phyloP scores from a whole-genome alignment of 2,888 invertebrate genomes.

The Encarsia formosa region DNA sequence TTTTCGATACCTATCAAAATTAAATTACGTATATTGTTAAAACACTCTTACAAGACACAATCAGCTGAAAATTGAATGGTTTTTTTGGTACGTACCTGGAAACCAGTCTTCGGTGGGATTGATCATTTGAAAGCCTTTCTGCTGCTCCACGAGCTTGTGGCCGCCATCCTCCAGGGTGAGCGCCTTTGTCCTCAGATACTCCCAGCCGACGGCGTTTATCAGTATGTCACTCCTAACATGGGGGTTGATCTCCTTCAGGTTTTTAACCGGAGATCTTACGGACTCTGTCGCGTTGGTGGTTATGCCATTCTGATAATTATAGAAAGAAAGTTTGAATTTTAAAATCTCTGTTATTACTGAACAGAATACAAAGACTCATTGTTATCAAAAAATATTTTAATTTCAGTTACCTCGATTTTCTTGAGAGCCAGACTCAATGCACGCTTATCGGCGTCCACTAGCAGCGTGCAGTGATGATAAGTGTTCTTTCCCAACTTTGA shows the following conservation, averaged over 20 bases:
- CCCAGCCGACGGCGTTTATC: constrained; percentile 76
- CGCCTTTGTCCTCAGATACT: constrained; percentile 73
- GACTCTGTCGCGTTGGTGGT: constrained; percentile 80
- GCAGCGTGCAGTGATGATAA: constrained; percentile 97
- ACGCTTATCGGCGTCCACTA: constrained; percentile 80
- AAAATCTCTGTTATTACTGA: not conserved
- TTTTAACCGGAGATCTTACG: constrained; percentile 75
- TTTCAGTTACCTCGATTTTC: constrained; percentile 63
- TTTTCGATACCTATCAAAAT: constrained; percentile 62
- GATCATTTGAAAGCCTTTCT: constrained; percentile 79
- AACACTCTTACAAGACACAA: not conserved
- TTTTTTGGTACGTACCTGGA: constrained; percentile 59
- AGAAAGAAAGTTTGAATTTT: too few species aligned
- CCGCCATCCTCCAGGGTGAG: constrained; percentile 69
- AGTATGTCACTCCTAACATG: constrained; percentile 68
- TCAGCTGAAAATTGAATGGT: not conserved
- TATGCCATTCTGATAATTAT: constrained; percentile 67
- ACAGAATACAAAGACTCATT: not conserved
- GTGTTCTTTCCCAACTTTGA: constrained; percentile 85
- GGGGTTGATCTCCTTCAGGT: constrained; percentile 72
- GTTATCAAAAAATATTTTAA: not conserved
- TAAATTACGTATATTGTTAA: constrained; percentile 4
- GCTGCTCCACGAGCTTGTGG: constrained; percentile 65
- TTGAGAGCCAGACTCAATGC: constrained; percentile 69
- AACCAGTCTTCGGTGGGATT: constrained; percentile 88